These are phyloP conservation scores for Drosophila yakuba DNA, from an alignment of 1,140 invertebrate species.

Conservation along the genomic window DNA sequence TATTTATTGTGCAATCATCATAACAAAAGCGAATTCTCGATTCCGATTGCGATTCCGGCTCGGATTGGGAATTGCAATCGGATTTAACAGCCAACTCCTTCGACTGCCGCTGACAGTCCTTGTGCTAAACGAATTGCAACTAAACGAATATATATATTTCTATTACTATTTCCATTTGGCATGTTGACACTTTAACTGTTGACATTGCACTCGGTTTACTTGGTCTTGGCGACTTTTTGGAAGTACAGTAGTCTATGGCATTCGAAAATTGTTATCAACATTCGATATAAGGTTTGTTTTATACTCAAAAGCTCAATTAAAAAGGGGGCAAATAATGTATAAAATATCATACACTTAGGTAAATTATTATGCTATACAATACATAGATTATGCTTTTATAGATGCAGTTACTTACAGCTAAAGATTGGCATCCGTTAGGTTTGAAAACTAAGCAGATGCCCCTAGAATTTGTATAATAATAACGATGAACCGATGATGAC, in stretches of 20 bases:
- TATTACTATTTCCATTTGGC: conserved; percentile 63
- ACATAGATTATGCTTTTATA: too few relatives aligned
- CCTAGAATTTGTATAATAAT: conserved; percentile 20
- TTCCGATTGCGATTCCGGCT: not conserved
- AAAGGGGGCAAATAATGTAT: too few relatives aligned
- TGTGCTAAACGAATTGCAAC: conserved; percentile 28
- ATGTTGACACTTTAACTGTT: conserved; percentile 68
- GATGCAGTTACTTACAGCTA: not conserved
- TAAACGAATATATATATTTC: conserved; percentile 68
- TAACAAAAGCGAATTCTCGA: conserved; percentile 51
- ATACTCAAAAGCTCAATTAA: too few relatives aligned
- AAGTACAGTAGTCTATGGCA: not conserved
- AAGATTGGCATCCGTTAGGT: not conserved
- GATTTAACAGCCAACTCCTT: not conserved
- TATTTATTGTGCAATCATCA: conserved; percentile 75
- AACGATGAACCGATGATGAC: conserved; percentile 64
- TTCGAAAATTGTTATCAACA: too few relatives aligned
- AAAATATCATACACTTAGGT: too few relatives aligned
- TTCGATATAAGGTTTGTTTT: too few relatives aligned
- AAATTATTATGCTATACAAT: too few relatives aligned
- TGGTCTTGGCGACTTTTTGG: not conserved
- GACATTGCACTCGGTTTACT: conserved; percentile 60
- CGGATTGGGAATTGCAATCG: not conserved
- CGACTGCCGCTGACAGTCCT: conserved; percentile 44
- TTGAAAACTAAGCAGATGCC: not conserved